Conservation (phyloP, 2,797 vertebrate species). For the Sebastes matsubarae region DNA sequence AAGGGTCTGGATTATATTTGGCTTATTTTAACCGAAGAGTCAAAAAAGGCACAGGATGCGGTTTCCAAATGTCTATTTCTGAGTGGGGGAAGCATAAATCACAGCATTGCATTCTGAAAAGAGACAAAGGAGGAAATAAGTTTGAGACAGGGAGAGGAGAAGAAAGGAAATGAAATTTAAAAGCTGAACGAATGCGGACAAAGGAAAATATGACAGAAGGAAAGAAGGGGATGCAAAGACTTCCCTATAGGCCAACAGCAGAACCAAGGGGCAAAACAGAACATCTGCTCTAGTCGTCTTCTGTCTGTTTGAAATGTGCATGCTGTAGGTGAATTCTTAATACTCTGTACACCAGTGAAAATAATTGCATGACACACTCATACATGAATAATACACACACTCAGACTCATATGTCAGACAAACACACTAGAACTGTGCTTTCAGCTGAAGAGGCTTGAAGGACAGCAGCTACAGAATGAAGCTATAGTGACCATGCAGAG, state of each 20-base stretch:
- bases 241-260: not conserved
- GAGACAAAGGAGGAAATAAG: slow-evolving; percentile 4
- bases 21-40: slow-evolving; percentile 1
- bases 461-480: not conserved
- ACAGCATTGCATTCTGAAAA: slow-evolving; percentile 23
- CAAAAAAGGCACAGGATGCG: not conserved
- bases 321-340: not conserved
- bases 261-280: slow-evolving; percentile 14
- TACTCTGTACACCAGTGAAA: not conserved
- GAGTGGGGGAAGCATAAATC: slow-evolving; percentile 8
- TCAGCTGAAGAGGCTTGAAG: not conserved
- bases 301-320: slow-evolving; percentile 20
- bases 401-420: not conserved
- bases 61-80: slow-evolving; percentile 3
- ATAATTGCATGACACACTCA: not conserved
- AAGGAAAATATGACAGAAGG: not conserved
- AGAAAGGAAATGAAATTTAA: not conserved
- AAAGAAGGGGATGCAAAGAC: not conserved
- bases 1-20: not conserved
- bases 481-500: not conserved
- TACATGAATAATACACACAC: not conserved
- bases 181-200: not conserved
- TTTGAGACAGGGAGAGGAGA: not conserved
- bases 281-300: slow-evolving; percentile 15
- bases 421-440: not conserved